phyloP scores from a whole-genome alignment of 2,888 invertebrate genomes.

The Perithous albicinctus region DNA sequence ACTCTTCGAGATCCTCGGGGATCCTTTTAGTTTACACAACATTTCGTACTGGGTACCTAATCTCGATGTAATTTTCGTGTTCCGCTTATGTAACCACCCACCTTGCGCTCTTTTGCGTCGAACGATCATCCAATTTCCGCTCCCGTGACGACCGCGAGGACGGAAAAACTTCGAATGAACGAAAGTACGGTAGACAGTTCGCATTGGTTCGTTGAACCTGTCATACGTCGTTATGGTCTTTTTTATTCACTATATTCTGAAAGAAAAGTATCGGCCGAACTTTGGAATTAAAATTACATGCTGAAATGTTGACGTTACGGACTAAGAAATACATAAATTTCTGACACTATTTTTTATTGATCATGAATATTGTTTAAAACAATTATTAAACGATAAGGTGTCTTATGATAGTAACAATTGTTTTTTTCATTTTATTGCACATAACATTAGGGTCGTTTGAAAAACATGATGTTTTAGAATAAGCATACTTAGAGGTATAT shows the following conservation, averaged over 20 bases:
- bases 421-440: too few species aligned
- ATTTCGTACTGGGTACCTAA: conserved; percentile 62
- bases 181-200: conserved; percentile 28
- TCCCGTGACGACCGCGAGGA: conserved; percentile 46
- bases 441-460: too few species aligned
- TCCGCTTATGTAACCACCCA: conserved; percentile 62
- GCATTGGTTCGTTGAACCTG: conserved; percentile 65
- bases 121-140: conserved; percentile 67
- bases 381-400: too few species aligned
- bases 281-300: background rate
- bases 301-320: background rate
- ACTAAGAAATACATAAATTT: too few species aligned
- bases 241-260: conserved; percentile 25
- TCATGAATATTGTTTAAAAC: too few species aligned
- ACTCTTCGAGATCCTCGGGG: conserved; percentile 20
- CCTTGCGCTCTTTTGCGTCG: conserved; percentile 36
- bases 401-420: too few species aligned
- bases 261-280: background rate
- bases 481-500: too few species aligned
- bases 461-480: too few species aligned
- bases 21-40: conserved; percentile 69
- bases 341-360: background rate
- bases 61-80: conserved; percentile 66
- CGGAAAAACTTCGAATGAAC: conserved; percentile 33
- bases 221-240: conserved; percentile 55